A percentile compares a stretch with the other conserved stretches of the same genome.
Evolutionary conservation across 2,113 vertebrate species (phyloP).

Genomic region (Sinocyclocheilus anophthalmus): DNA sequence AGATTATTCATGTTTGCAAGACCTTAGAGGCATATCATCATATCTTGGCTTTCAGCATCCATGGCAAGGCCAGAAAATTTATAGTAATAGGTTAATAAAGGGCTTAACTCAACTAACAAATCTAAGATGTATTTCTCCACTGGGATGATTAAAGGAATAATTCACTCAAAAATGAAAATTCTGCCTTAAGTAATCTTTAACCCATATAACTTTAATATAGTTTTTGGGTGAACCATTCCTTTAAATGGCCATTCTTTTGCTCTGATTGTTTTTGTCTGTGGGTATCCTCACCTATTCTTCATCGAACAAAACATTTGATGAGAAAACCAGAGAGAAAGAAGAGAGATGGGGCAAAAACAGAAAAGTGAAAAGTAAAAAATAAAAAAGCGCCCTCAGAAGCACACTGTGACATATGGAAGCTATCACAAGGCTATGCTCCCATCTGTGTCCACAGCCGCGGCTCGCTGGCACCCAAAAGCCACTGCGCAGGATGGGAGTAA

Average conservation of each 20-base stretch:
- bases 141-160: constrained; percentile 4
- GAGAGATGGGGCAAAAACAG: neutral
- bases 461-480: constrained; percentile 71
- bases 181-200: neutral
- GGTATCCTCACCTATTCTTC: constrained; percentile 49
- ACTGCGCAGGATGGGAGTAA: constrained; percentile 72
- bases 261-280: constrained; percentile 59
- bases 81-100: constrained; percentile 28
- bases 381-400: constrained; percentile 53
- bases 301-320: constrained; percentile 52
- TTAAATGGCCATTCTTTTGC: constrained; percentile 32
- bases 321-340: constrained; percentile 60
- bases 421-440: constrained; percentile 71
- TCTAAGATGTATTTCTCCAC: constrained; percentile 28
- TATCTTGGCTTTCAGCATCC: constrained; percentile 57
- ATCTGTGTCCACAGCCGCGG: constrained; percentile 71
- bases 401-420: constrained; percentile 75
- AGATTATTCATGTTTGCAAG: constrained; percentile 65
- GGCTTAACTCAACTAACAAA: neutral
- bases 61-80: constrained; percentile 3
- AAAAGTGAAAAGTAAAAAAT: constrained; percentile 58
- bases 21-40: constrained; percentile 60
- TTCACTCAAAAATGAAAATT: neutral
- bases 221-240: neutral
- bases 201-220: neutral